Percentiles rank a stretch among this genome's conserved stretches.
Conservation (phyloP, 2,797 vertebrate genomes). For the Iguana delicatissima region DNA sequence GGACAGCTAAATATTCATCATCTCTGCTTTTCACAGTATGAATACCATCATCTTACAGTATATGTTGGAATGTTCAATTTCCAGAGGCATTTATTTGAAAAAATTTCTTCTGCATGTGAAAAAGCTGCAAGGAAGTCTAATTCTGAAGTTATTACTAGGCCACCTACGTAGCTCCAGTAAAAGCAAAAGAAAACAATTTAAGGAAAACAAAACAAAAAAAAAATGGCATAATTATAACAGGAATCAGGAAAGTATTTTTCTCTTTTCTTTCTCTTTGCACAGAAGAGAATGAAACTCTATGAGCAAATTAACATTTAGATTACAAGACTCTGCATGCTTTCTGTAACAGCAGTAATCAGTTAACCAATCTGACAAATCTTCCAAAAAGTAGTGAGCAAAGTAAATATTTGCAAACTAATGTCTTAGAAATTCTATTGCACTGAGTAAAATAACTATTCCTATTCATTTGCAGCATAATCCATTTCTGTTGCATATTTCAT, state of each 20-base stretch:
- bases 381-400: conserved; percentile 35
- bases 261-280: conserved; percentile 42
- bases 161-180: background rate
- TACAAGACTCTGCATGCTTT: conserved; percentile 38
- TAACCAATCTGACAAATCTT: conserved; percentile 41
- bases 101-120: background rate
- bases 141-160: conserved; percentile 27
- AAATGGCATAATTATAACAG: conserved; percentile 42
- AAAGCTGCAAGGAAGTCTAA: conserved; percentile 18
- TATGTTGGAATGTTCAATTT: conserved; percentile 34
- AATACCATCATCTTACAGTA: conserved; percentile 40
- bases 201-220: conserved; percentile 35
- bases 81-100: conserved; percentile 20
- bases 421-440: conserved; percentile 39
- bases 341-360: conserved; percentile 32
- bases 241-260: conserved; percentile 24
- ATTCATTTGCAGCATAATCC: conserved; percentile 30
- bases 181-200: conserved; percentile 53
- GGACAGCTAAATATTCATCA: conserved; percentile 56
- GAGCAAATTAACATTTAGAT: conserved; percentile 26
- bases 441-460: conserved; percentile 34
- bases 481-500: conserved; percentile 51
- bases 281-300: conserved; percentile 46
- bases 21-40: conserved; percentile 38
- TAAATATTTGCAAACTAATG: conserved; percentile 49